Evolutionary conservation across 2,888 invertebrate genomes (phyloP).

Genomic region (Lacanobia wlatinum): DNA sequence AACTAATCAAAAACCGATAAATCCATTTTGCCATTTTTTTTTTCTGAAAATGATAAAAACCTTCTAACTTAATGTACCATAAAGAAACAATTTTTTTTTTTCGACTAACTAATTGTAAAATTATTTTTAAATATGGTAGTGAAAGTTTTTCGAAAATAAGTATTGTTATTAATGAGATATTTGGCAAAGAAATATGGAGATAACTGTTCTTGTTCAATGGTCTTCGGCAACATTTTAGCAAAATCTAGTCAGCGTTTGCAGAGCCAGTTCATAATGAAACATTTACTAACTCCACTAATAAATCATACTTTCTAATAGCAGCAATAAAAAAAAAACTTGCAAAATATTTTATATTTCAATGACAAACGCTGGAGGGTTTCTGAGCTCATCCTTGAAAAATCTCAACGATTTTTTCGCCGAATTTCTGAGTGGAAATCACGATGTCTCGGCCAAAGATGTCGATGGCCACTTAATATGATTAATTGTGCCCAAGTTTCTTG

Average conservation of each 20-base stretch:
- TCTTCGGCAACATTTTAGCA: background rate
- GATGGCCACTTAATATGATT: slow-evolving; percentile 74
- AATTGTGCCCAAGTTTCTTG: slow-evolving; percentile 70
- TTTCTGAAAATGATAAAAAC: too few species aligned
- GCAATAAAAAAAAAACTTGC: slow-evolving; percentile 44
- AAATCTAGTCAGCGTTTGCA: background rate
- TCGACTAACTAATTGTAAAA: too few species aligned
- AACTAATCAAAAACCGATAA: too few species aligned
- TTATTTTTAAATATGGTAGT: too few species aligned
- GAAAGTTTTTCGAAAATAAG: too few species aligned
- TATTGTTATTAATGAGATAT: too few species aligned
- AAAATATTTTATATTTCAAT: slow-evolving; percentile 52
- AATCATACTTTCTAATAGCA: slow-evolving; percentile 41
- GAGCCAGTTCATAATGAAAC: slow-evolving; percentile 12
- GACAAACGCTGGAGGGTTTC: slow-evolving; percentile 35
- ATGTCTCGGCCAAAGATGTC: slow-evolving; percentile 66
- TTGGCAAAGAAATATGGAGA: too few species aligned
- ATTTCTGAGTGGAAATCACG: slow-evolving; percentile 67
- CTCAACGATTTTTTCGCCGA: slow-evolving; percentile 60
- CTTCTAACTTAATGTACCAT: too few species aligned
- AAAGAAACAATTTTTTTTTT: too few species aligned
- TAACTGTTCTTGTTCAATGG: too few species aligned
- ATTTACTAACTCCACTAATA: slow-evolving; percentile 24
- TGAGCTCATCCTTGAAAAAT: slow-evolving; percentile 50
- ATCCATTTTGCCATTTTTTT: too few species aligned